Conservation (phyloP, 2,797 vertebrate species). For the Poecilia picta region DNA sequence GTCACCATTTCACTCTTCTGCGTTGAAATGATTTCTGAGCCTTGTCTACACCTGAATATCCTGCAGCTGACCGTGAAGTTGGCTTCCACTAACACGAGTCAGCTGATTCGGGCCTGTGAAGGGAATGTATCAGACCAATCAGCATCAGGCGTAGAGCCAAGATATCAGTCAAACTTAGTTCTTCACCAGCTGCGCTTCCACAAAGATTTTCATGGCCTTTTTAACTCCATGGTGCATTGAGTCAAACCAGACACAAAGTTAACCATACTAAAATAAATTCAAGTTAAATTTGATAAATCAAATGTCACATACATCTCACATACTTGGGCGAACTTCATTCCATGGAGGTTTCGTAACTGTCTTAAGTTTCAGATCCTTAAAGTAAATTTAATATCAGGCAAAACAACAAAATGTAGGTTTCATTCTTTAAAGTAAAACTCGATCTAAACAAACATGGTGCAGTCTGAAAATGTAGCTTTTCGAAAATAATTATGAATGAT, state of each 20-base stretch:
- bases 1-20: no score
- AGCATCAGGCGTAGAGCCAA: not conserved
- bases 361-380: not conserved
- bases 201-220: no score
- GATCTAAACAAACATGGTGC: not conserved
- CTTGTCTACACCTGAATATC: no score
- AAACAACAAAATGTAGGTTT: not conserved
- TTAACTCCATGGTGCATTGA: not conserved
- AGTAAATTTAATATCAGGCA: not conserved
- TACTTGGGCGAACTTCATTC: no score
- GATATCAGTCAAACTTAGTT: no score
- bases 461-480: not conserved
- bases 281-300: not conserved
- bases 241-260: not conserved
- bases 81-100: no score
- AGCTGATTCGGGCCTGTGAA: not conserved
- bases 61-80: not conserved
- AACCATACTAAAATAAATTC: not conserved
- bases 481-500: not conserved
- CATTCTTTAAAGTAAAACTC: not conserved
- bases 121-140: not conserved
- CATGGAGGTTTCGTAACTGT: no score
- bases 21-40: no score
- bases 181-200: no score
- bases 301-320: no score